phyloP scores from a whole-genome alignment of 1,140 invertebrate genomes.

The Drosophila melanica region DNA sequence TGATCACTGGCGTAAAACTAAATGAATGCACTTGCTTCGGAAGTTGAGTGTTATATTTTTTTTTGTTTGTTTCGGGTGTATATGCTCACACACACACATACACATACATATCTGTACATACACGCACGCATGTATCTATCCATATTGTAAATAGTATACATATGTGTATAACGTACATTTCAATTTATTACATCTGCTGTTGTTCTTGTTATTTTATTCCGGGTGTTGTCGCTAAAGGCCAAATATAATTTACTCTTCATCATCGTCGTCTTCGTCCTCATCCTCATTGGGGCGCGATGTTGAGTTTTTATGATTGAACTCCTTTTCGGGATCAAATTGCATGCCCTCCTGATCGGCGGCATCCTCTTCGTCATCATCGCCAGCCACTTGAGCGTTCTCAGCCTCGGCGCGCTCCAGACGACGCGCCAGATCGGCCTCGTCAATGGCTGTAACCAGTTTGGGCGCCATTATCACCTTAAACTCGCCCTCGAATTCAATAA shows the following conservation, averaged over 20 bases:
- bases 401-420: slow-evolving; percentile 97
- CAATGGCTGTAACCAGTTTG: slow-evolving; percentile 98
- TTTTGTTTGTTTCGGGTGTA: slow-evolving; percentile 1
- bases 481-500: slow-evolving; percentile 93
- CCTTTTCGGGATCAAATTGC: slow-evolving; percentile 84
- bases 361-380: slow-evolving; percentile 94
- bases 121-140: slow-evolving; percentile 24
- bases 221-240: slow-evolving; percentile 23
- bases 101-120: neutral
- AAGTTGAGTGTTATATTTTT: slow-evolving; percentile 17
- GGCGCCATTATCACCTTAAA: slow-evolving; percentile 98
- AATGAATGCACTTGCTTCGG: slow-evolving; percentile 7
- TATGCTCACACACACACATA: slow-evolving; percentile 7
- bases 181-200: slow-evolving; percentile 7
- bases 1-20: slow-evolving; percentile 7
- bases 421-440: slow-evolving; percentile 96
- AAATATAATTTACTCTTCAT: slow-evolving; percentile 50
- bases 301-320: slow-evolving; percentile 74
- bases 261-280: slow-evolving; percentile 64
- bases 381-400: slow-evolving; percentile 96
- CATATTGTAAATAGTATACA: slow-evolving; percentile 4
- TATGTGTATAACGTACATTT: slow-evolving; percentile 14
- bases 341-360: slow-evolving; percentile 86
- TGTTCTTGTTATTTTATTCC: slow-evolving; percentile 1
- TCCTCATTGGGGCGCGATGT: slow-evolving; percentile 52